phyloP scores from a whole-genome alignment of 1,140 invertebrate species.

The Drosophila suzukii region DNA sequence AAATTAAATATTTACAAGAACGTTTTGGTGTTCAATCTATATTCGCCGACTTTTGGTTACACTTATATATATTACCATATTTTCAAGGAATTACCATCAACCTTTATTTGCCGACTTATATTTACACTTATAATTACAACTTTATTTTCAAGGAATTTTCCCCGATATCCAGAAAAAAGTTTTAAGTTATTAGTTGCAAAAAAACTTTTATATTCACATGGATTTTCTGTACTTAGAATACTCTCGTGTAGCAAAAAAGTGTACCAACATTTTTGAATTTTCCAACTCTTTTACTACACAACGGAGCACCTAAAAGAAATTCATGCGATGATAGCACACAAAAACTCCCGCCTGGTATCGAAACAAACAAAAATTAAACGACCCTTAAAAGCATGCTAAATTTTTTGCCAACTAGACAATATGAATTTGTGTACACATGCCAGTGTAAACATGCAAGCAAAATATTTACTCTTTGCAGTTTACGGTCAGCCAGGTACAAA shows the following conservation, averaged over 20 bases:
- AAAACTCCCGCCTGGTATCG: neutral
- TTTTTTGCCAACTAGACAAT: conserved; percentile 46
- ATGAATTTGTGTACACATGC: conserved; percentile 27
- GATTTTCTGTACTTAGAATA: neutral
- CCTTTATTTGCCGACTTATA: too few species aligned
- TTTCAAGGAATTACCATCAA: too few species aligned
- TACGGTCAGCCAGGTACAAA: conserved; percentile 29
- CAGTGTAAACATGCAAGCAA: conserved; percentile 30
- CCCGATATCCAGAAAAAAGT: neutral
- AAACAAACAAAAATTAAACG: conserved; percentile 34
- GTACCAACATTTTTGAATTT: neutral
- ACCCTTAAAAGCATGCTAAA: conserved; percentile 22
- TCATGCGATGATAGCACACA: conserved; percentile 17
- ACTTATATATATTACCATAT: neutral
- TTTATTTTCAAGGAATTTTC: neutral
- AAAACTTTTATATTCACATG: neutral
- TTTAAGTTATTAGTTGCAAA: neutral
- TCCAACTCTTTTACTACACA: too few species aligned
- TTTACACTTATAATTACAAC: too few species aligned
- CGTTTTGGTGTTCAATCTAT: neutral
- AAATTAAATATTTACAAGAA: conserved; percentile 3
- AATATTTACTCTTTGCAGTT: conserved; percentile 33
- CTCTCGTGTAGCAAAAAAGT: neutral
- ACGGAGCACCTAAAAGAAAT: conserved; percentile 3
- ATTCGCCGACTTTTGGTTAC: neutral